A percentile compares a stretch with the other conserved stretches of the same genome.
phyloP scores from a whole-genome alignment of 2,888 invertebrate species.

The Caenorhabditis imperialis region DNA sequence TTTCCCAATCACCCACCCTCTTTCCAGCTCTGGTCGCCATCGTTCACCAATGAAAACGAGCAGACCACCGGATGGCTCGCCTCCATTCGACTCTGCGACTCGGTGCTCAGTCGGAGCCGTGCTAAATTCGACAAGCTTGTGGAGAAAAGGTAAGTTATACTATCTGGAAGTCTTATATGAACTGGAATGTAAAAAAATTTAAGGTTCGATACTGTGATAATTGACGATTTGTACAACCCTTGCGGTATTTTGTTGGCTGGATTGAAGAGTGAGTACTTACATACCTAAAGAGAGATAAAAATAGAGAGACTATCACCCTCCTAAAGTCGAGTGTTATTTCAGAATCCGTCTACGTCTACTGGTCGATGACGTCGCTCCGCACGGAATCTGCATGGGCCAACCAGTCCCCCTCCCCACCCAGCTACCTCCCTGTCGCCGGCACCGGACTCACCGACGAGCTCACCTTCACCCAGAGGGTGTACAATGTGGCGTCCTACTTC shows the following conservation, averaged over 20 bases:
- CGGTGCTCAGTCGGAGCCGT: slow-evolving; percentile 62
- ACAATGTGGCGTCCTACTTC: slow-evolving; percentile 75
- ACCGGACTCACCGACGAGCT: slow-evolving; percentile 76
- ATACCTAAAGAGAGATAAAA: background rate
- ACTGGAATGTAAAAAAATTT: background rate
- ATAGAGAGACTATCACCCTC: no score
- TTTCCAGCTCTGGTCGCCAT: slow-evolving; percentile 53
- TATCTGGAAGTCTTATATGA: no score
- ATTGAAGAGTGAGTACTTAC: slow-evolving; percentile 47
- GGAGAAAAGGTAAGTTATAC: slow-evolving; percentile 41
- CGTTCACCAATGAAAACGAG: slow-evolving; percentile 52
- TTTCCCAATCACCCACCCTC: background rate
- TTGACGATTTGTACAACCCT: slow-evolving; percentile 78
- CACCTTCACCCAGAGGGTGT: slow-evolving; percentile 68
- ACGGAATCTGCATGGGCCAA: slow-evolving; percentile 78
- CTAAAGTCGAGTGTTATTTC: no score
- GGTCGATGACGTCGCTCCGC: slow-evolving; percentile 75
- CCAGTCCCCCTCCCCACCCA: slow-evolving; percentile 76
- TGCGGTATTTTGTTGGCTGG: slow-evolving; percentile 76
- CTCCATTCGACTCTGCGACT: slow-evolving; percentile 72
- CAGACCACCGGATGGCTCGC: slow-evolving; percentile 74
- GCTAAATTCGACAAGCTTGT: slow-evolving; percentile 73
- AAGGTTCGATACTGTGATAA: slow-evolving; percentile 75
- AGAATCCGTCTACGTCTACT: slow-evolving; percentile 76
- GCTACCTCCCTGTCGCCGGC: slow-evolving; percentile 77